phyloP scores from a whole-genome alignment of 2,888 invertebrate species.

The Rutpela maculata region DNA sequence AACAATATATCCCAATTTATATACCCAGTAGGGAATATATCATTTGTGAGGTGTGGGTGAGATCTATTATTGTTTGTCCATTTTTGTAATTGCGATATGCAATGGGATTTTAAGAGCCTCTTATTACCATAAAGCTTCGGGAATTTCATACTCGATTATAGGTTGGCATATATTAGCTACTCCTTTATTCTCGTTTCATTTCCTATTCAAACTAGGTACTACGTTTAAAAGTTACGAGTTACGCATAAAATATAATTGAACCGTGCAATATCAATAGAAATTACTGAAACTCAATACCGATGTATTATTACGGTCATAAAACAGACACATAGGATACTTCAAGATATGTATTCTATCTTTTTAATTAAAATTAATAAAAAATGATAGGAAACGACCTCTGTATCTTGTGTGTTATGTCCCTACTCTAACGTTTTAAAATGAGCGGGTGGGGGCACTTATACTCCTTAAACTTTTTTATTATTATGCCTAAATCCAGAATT shows the following conservation, averaged over 20 bases:
- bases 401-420: too few species aligned
- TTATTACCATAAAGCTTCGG: constrained; percentile 7
- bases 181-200: background rate
- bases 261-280: constrained; percentile 3
- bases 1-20: too few species aligned
- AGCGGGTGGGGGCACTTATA: too few species aligned
- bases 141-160: background rate
- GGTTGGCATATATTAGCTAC: constrained; percentile 7
- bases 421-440: too few species aligned
- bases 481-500: too few species aligned
- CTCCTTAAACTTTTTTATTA: too few species aligned
- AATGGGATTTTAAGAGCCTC: background rate
- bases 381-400: background rate
- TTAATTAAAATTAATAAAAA: background rate
- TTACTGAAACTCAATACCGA: constrained; percentile 4
- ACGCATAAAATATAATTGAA: constrained; percentile 7
- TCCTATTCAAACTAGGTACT: background rate
- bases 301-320: background rate
- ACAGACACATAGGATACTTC: background rate
- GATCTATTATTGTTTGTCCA: background rate
- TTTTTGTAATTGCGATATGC: background rate
- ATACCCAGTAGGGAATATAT: background rate
- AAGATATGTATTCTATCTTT: background rate
- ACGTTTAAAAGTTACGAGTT: background rate
- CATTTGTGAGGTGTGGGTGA: background rate